phyloP scores from a whole-genome alignment of 1,140 invertebrate genomes.

The Drosophila sp. region DNA sequence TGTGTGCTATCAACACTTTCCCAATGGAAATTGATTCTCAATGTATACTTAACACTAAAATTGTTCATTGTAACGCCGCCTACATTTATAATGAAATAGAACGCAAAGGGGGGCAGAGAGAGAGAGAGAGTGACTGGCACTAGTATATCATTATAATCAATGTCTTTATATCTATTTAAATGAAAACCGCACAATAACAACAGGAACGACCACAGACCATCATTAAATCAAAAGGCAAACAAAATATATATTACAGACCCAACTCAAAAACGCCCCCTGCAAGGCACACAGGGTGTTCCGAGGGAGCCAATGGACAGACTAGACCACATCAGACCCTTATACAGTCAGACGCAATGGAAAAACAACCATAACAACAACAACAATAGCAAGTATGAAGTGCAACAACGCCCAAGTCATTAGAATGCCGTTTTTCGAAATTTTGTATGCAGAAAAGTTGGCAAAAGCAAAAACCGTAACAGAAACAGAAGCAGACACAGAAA shows the following conservation, averaged over 20 bases:
- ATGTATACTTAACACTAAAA: constrained; percentile 45
- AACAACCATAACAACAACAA: constrained; percentile 15
- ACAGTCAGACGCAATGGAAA: constrained; percentile 14
- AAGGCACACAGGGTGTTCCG: constrained; percentile 7
- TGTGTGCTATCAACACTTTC: constrained; percentile 13
- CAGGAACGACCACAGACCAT: constrained; percentile 42
- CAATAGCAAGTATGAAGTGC: constrained; percentile 38
- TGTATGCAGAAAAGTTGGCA: constrained; percentile 71
- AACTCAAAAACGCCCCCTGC: constrained; percentile 35
- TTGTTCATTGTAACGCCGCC: constrained; percentile 35
- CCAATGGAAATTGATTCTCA: constrained; percentile 18
- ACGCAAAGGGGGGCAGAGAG: neutral
- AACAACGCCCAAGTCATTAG: constrained; percentile 79
- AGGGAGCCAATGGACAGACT: constrained; percentile 23
- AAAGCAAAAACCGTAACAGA: constrained; percentile 33
- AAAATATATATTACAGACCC: constrained; percentile 69
- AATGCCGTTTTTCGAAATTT: constrained; percentile 73
- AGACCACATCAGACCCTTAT: constrained; percentile 25
- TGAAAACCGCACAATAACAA: constrained; percentile 28
- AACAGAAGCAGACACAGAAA: constrained; percentile 10
- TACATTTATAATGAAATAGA: constrained; percentile 42
- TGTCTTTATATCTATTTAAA: constrained; percentile 56
- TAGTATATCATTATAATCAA: constrained; percentile 54
- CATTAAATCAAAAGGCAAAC: constrained; percentile 77
- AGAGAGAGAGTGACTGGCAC: neutral